phyloP scores from a whole-genome alignment of 2,888 invertebrate species.

The Drosophila peninsularis region DNA sequence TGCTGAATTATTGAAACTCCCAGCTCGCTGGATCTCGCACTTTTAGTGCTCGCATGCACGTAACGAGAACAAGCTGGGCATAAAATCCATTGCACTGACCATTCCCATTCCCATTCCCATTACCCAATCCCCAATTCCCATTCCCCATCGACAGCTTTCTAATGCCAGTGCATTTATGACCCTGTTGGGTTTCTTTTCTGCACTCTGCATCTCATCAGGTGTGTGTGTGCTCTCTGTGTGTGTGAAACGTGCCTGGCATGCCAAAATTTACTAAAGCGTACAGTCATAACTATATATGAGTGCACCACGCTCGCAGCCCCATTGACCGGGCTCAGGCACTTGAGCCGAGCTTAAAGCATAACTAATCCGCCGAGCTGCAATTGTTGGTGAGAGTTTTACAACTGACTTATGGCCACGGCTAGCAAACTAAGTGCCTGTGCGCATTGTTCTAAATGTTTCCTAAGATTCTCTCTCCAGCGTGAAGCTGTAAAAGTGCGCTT shows the following conservation, averaged over 20 bases:
- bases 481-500: constrained; percentile 1
- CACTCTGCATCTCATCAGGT: constrained; percentile 66
- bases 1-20: constrained; percentile 14
- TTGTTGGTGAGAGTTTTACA: constrained; percentile 54
- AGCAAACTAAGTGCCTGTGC: constrained; percentile 7
- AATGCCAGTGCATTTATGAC: constrained; percentile 61
- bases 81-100: constrained; percentile 44
- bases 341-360: constrained; percentile 39
- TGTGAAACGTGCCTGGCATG: constrained; percentile 74
- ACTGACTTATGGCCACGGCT: constrained; percentile 37
- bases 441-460: constrained; percentile 42
- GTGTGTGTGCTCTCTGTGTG: constrained; percentile 2
- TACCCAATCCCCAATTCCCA: constrained; percentile 13
- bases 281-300: constrained; percentile 47
- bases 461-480: not conserved
- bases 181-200: constrained; percentile 62
- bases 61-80: constrained; percentile 68
- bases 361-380: constrained; percentile 49
- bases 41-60: constrained; percentile 36
- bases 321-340: constrained; percentile 39
- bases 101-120: constrained; percentile 9
- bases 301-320: constrained; percentile 28
- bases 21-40: constrained; percentile 27
- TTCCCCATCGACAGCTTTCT: constrained; percentile 53
- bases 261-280: constrained; percentile 56